A percentile compares a stretch with the other conserved stretches of the same genome.
Evolutionary conservation across 2,113 vertebrate genomes (phyloP).

Genomic region (Thamnophis sirtalis): DNA sequence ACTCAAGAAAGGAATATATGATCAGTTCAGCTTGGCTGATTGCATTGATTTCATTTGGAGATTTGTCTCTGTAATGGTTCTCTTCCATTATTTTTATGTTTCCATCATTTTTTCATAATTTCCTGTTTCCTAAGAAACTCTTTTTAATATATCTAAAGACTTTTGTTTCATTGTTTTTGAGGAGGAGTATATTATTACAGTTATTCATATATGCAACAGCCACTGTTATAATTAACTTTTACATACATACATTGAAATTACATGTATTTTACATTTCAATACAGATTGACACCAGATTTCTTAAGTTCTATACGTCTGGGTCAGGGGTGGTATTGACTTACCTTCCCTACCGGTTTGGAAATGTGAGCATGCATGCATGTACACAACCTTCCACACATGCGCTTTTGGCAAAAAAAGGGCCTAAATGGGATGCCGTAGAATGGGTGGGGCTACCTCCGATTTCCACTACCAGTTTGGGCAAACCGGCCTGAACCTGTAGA

Average conservation of each 20-base stretch:
- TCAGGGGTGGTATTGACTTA: too few species aligned
- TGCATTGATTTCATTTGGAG: neutral
- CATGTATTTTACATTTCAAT: too few species aligned
- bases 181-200: neutral
- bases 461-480: too few species aligned
- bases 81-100: neutral
- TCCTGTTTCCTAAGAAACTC: neutral
- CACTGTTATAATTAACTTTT: neutral
- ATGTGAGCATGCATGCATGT: too few species aligned
- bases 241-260: too few species aligned
- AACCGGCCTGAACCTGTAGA: too few species aligned
- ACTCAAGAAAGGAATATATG: neutral
- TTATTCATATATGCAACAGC: neutral
- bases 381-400: too few species aligned
- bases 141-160: neutral
- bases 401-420: too few species aligned
- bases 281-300: neutral
- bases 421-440: too few species aligned
- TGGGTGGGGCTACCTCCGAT: too few species aligned
- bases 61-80: neutral
- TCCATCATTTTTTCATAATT: neutral
- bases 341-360: too few species aligned
- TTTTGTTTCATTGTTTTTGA: neutral
- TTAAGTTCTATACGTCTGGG: neutral
- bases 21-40: neutral